Base-by-base conservation (phyloP, 2,888 invertebrate genomes). In the Ceraclea dissimilis region DNA sequence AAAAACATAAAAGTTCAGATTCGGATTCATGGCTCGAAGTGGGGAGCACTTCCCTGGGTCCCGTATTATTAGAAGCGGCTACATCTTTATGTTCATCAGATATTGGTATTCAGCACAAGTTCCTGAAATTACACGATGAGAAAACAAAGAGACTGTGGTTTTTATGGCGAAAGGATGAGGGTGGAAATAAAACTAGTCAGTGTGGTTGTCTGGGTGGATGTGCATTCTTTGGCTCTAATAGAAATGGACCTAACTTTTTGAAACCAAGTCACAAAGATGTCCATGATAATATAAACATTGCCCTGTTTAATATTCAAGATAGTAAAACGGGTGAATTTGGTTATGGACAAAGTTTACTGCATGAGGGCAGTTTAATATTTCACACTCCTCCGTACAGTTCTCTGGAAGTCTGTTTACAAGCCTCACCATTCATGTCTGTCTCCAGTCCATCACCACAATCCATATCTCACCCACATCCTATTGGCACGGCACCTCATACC, bases 161-260 rank as follows among this genome's bases (percentile, higher is more conserved):
- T 69, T 72, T 99, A 21, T 98, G 97, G 97, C 85, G 90, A 0
- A 77, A 78, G 17, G 85, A 87, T 63, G 70, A 72, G 48, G 71
- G 69, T 51, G 67, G 68, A 18, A 79, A 82, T 2, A 84, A 84
- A 63, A 78, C 79, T 57, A 75, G 82, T 0, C 90, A 88, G 64
- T 99, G 98, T 69, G 98, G 97, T 0, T 99, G 98, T 70, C 88
- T 90, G 26, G 98, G 98, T 2, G 96, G 96, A 0, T 96, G 95
- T 68, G 80, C 81, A 11, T 99, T 99, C 75, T 98, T 98, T 68
- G 98, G 96, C 2, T 85, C 83, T 54, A 96, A 96, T 71, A 82
- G 84, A 66, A 94, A 95, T 69, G 97, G 96, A 0, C 75, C 83
- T 11, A 84, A 85, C 63, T 95, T 96, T 72, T 90, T 97, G 63